Conservation (phyloP, 2,888 invertebrate species). For the Campoplex capitator region DNA sequence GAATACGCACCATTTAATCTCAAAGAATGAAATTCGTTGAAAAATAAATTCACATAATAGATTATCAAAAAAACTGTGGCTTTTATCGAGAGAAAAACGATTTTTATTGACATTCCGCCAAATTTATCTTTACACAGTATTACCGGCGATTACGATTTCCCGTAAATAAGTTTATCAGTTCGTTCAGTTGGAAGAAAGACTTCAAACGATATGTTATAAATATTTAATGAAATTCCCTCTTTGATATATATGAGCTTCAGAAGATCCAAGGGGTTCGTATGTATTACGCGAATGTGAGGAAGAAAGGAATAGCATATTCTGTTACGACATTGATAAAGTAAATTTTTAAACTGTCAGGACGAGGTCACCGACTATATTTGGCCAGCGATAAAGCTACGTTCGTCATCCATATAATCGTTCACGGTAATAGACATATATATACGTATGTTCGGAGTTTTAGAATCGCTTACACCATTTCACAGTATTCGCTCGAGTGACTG, state of each 20-base stretch:
- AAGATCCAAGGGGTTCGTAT: neutral
- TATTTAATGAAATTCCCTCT: neutral
- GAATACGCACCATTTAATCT: neutral
- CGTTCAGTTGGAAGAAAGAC: neutral
- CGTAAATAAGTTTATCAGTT: neutral
- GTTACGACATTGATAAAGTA: slow-evolving; percentile 54
- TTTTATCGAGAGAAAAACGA: neutral
- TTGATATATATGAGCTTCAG: slow-evolving; percentile 30
- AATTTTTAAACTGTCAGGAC: slow-evolving; percentile 55
- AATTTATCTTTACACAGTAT: neutral
- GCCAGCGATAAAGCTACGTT: slow-evolving; percentile 13
- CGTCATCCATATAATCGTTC: neutral
- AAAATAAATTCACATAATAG: neutral
- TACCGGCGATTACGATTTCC: neutral
- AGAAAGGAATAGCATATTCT: slow-evolving; percentile 42
- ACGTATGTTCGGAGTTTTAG: neutral
- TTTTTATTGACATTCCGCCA: neutral
- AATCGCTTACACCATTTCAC: slow-evolving; percentile 50
- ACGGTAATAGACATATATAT: neutral
- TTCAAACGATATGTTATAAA: neutral
- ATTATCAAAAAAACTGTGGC: neutral
- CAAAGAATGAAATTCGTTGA: neutral
- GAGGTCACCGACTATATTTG: slow-evolving; percentile 41
- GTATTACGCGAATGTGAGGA: slow-evolving; percentile 28
- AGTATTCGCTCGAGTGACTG: slow-evolving; percentile 34